Conservation (phyloP, 23 tunicate genomes). For the Clavelina lepadiformis region DNA sequence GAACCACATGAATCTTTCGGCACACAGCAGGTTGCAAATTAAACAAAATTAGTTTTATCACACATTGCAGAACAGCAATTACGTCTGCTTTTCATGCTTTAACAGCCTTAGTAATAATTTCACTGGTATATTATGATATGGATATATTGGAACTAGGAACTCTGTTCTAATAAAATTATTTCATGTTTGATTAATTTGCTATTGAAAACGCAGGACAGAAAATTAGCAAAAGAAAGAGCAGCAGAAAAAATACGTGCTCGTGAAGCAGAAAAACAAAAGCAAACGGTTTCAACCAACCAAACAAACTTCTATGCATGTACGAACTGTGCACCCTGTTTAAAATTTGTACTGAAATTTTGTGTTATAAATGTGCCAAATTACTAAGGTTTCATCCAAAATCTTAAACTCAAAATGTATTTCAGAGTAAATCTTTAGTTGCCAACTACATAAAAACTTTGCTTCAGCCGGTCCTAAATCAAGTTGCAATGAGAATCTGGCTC, state of each 20-base stretch:
- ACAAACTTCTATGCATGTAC: constrained; percentile 82
- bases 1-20: constrained; percentile 61
- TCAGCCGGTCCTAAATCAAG: constrained; percentile 5
- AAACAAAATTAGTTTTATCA: neutral
- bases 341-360: too few species aligned
- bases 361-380: too few species aligned
- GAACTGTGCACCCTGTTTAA: too few species aligned
- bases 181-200: neutral
- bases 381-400: too few species aligned
- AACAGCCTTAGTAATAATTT: too few species aligned
- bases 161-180: neutral
- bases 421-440: constrained; percentile 7
- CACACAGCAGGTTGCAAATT: constrained; percentile 31
- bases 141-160: too few species aligned
- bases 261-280: constrained; percentile 50
- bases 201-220: constrained; percentile 37
- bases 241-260: constrained; percentile 39
- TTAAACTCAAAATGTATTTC: too few species aligned
- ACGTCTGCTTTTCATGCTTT: too few species aligned
- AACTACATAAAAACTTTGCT: constrained; percentile 7
- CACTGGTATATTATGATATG: too few species aligned
- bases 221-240: constrained; percentile 61
- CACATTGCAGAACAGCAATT: too few species aligned
- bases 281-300: constrained; percentile 38
- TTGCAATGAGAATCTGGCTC: neutral